These are phyloP conservation scores for Seira sanloemensis DNA, from an alignment of 2,888 invertebrate genomes.

Conservation along the genomic window DNA sequence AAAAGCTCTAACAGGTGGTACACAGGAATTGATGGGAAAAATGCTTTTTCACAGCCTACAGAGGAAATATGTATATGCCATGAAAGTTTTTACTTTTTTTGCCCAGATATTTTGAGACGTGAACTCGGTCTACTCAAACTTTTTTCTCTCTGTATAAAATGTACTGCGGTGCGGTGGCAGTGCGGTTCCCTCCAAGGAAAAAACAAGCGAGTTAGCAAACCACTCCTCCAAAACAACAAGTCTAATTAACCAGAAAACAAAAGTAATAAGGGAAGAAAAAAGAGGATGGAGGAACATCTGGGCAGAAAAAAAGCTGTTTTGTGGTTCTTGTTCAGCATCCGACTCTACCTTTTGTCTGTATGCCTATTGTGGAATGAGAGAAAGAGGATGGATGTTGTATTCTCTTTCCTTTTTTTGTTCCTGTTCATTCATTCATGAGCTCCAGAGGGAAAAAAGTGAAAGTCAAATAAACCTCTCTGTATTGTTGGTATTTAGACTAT, in stretches of 20 bases:
- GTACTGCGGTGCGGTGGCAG: neutral
- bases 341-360: neutral
- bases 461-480: too few relatives aligned
- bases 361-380: neutral
- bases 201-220: neutral
- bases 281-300: constrained; percentile 38
- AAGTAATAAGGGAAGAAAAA: constrained; percentile 39
- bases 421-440: neutral
- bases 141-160: too few relatives aligned
- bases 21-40: neutral
- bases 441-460: neutral
- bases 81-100: neutral
- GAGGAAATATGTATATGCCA: neutral
- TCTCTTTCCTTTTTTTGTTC: neutral
- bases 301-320: constrained; percentile 40
- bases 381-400: neutral
- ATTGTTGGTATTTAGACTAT: too few relatives aligned
- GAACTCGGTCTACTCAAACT: too few relatives aligned
- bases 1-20: neutral
- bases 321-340: constrained; percentile 5
- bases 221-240: constrained; percentile 43
- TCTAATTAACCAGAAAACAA: constrained; percentile 58
- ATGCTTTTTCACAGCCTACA: neutral
- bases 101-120: too few relatives aligned
- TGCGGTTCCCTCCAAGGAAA: neutral